Evolutionary conservation across 1,140 invertebrate species (phyloP).

Genomic region (Microplitis demolitor): DNA sequence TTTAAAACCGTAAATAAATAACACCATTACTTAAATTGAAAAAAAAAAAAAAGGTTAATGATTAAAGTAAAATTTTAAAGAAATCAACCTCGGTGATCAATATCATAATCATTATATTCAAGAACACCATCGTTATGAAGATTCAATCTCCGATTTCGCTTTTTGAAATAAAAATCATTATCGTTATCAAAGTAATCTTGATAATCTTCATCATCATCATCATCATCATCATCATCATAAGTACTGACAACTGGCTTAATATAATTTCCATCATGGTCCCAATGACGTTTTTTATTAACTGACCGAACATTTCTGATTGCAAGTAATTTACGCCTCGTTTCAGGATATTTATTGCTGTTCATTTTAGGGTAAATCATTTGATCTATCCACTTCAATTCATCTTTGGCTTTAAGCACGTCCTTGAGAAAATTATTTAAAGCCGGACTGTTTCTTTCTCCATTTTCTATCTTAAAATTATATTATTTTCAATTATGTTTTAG

Average conservation of each 20-base stretch:
- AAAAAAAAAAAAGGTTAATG: no score
- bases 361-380: conserved; percentile 26
- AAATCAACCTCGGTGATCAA: conserved; percentile 1
- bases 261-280: conserved; percentile 5
- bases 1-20: neutral
- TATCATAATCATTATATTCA: conserved; percentile 46
- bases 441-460: conserved; percentile 14
- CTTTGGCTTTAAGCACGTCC: conserved; percentile 37
- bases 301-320: neutral
- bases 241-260: neutral
- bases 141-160: conserved; percentile 18
- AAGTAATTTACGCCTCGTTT: conserved; percentile 23
- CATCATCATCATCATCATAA: neutral
- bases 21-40: no score
- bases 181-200: conserved; percentile 7
- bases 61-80: no score
- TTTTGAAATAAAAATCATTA: neutral
- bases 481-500: neutral
- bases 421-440: conserved; percentile 39
- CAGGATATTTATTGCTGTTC: neutral
- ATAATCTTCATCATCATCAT: conserved; percentile 2
- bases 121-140: conserved; percentile 23
- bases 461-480: neutral
- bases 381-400: conserved; percentile 47
- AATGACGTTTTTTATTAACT: neutral